A percentile compares a stretch with the other conserved stretches of the same genome.
These are phyloP conservation scores for Aix galericulata DNA, from an alignment of 2,113 vertebrate species.

Conservation along the genomic window DNA sequence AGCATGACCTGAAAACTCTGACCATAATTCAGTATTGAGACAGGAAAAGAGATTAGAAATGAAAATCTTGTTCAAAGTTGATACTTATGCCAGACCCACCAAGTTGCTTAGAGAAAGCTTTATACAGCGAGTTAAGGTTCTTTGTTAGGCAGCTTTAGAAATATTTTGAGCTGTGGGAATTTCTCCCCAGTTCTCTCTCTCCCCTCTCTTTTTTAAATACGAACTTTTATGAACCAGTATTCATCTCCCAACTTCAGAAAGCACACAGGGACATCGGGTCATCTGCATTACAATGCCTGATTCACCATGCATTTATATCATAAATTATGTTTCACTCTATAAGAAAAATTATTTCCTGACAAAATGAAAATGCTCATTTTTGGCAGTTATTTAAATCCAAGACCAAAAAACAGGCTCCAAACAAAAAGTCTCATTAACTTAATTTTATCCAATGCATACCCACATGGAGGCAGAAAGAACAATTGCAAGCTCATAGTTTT, in stretches of 20 bases:
- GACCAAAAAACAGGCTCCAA: background rate
- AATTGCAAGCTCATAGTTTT: background rate
- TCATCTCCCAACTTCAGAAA: slow-evolving; percentile 35
- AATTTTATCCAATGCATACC: slow-evolving; percentile 1
- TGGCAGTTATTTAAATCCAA: background rate
- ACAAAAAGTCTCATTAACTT: background rate
- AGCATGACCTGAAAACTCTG: slow-evolving; percentile 21
- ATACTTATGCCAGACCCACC: slow-evolving; percentile 60
- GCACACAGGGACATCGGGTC: background rate
- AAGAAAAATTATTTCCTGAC: slow-evolving; percentile 27
- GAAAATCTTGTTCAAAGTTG: slow-evolving; percentile 55
- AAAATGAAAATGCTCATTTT: background rate
- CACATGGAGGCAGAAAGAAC: background rate
- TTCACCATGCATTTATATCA: background rate
- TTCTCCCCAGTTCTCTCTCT: background rate
- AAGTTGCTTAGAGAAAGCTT: slow-evolving; percentile 63
- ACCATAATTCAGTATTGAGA: slow-evolving; percentile 41
- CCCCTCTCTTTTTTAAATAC: background rate
- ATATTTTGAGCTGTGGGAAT: slow-evolving; percentile 61
- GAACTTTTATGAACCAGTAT: slow-evolving; percentile 17
- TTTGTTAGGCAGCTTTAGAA: slow-evolving; percentile 59
- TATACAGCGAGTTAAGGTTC: slow-evolving; percentile 38
- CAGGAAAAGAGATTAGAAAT: slow-evolving; percentile 63
- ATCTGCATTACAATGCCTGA: slow-evolving; percentile 39
- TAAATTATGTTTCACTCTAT: background rate